A percentile compares a stretch with the other conserved stretches of the same genome.
phyloP scores from a whole-genome alignment of 2,888 invertebrate genomes.

The Lasioglossum marginatum region DNA sequence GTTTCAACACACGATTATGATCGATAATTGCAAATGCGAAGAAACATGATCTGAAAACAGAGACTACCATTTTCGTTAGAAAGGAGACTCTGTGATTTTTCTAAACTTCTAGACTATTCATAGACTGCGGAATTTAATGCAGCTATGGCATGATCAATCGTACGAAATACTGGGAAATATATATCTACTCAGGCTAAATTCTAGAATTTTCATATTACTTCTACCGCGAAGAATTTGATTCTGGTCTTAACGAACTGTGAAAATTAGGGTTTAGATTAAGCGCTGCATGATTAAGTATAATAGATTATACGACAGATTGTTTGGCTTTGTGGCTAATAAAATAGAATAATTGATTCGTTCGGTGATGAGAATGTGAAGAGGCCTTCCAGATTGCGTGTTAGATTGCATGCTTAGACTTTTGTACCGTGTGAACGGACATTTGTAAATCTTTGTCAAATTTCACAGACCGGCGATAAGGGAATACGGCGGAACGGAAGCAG shows the following conservation, averaged over 20 bases:
- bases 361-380: neutral
- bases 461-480: slow-evolving; percentile 29
- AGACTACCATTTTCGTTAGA: neutral
- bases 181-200: neutral
- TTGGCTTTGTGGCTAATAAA: neutral
- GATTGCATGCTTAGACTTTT: neutral
- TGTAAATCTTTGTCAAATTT: slow-evolving; percentile 32
- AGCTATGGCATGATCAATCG: neutral
- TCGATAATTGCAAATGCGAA: neutral
- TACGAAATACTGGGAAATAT: neutral
- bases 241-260: neutral
- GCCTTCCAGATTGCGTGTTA: neutral
- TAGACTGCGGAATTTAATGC: neutral
- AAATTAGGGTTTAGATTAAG: neutral
- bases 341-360: slow-evolving; percentile 4
- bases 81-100: neutral
- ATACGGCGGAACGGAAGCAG: slow-evolving; percentile 27
- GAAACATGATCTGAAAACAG: neutral
- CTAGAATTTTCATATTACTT: neutral
- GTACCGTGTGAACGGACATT: slow-evolving; percentile 19
- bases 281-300: neutral
- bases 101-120: no score
- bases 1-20: neutral
- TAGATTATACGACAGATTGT: neutral
- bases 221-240: neutral